Base-by-base conservation (phyloP, 2,888 invertebrate genomes). In the Ectemnius continuus region DNA sequence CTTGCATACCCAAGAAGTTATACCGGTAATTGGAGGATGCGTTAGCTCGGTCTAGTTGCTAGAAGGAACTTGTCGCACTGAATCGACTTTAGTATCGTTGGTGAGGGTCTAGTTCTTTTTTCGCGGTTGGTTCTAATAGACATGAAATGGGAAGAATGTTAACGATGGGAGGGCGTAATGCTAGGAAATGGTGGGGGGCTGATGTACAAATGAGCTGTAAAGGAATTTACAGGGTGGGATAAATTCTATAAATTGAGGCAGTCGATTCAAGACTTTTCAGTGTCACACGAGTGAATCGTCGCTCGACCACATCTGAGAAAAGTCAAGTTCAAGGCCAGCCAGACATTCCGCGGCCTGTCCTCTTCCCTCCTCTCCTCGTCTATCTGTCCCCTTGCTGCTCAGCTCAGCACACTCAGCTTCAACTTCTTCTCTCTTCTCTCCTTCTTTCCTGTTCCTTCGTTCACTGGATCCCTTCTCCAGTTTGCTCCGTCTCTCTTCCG, bases 271-370 rank as follows among this genome's bases (percentile, higher is more conserved):
- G 14, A 52, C n/a, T 52, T 52, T 16, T 52, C 52, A 16, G 52
- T 16, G 52, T 52, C 13, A 52, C 16, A 52, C n/a, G 52, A 14
- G n/a, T 16, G 52, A 36, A 52, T 5, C 52, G 52, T 16, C 5
- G 52, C 23, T 23, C 23, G 23, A 23, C 47, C 5, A 52, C 14
- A 52, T 52, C 14, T 52, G n/a, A 84, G 86, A 86, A 88, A 89
- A 89, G 87, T 88, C 90, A 90, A 90, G 89, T 90, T 90, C 90
- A 90, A 89, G 90, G 89, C 88, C 85, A 86, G 80, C 86, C 79
- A 82, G 86, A 85, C 84, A 81, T 70, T 72, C 69, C 72, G 76
- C 52, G 52, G 16, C n/a, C 13, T 16, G 14, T 16, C 26, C 60
- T 20, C 59, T 8, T 26, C 20, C 16, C 14, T 5, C 5, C 23